These are phyloP conservation scores for Palythoa grandiflora DNA, from an alignment of 92 coral and sea anemone species.

Conservation along the genomic window DNA sequence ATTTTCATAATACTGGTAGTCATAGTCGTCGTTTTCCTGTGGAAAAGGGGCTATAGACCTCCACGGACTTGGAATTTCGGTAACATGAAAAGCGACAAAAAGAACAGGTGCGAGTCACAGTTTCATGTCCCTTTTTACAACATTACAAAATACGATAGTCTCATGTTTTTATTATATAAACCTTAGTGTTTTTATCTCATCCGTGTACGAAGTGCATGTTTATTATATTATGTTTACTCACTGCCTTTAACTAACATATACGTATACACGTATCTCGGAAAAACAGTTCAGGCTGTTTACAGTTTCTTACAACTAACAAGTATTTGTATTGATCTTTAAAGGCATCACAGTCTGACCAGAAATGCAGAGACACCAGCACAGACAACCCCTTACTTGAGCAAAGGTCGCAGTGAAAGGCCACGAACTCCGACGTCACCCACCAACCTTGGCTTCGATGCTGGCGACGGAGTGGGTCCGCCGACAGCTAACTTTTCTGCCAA, in stretches of 20 bases:
- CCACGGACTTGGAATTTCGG: neutral
- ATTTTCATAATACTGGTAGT: neutral
- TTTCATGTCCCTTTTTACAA: too few relatives aligned
- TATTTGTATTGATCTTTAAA: neutral
- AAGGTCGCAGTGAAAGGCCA: neutral
- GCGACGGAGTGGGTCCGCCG: neutral
- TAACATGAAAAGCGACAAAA: neutral
- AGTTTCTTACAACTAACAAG: neutral
- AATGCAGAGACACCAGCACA: conserved; percentile 7
- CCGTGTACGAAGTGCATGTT: too few relatives aligned
- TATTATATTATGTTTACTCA: too few relatives aligned
- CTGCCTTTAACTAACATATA: too few relatives aligned
- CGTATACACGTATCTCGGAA: too few relatives aligned
- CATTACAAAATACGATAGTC: too few relatives aligned
- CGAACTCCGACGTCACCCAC: conserved; percentile 30
- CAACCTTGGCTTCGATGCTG: conserved; percentile 21
- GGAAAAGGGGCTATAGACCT: neutral
- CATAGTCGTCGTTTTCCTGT: neutral
- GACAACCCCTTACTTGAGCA: neutral
- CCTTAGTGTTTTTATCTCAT: too few relatives aligned
- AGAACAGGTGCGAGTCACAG: too few relatives aligned
- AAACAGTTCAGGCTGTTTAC: neutral
- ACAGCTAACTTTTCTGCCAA: neutral
- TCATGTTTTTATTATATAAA: too few relatives aligned
- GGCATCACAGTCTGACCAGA: conserved; percentile 43